These are phyloP conservation scores for Cercopithecus neglectus DNA, from an alignment of 2,797 vertebrate genomes.

Conservation along the genomic window DNA sequence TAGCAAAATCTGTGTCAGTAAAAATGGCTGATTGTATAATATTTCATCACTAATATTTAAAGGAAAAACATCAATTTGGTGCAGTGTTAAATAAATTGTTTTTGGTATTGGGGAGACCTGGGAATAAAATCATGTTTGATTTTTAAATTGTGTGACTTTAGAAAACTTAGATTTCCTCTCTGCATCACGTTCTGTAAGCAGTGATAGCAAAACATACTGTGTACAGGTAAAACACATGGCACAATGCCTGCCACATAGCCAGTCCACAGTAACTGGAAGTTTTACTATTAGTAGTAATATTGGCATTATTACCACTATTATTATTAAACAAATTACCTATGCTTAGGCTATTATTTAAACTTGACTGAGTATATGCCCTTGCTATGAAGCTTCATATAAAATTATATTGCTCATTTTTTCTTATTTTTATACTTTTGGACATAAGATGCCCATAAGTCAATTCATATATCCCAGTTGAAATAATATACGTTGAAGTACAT, in stretches of 20 bases:
- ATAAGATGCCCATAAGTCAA: background rate
- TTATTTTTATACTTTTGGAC: background rate
- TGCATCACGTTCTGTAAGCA: background rate
- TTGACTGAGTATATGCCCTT: background rate
- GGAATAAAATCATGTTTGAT: background rate
- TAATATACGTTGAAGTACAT: background rate
- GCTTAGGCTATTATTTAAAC: background rate
- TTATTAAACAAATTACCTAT: background rate
- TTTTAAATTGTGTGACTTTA: background rate
- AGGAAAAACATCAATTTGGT: background rate
- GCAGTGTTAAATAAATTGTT: background rate
- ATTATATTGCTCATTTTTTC: background rate
- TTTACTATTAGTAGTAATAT: background rate
- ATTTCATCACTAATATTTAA: background rate
- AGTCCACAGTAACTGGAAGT: background rate
- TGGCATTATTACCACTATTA: background rate
- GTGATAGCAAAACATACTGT: background rate
- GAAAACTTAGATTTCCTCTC: background rate
- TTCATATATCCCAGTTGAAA: background rate
- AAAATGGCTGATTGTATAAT: background rate
- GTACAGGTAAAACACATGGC: background rate
- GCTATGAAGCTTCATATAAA: background rate
- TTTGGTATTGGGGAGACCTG: background rate
- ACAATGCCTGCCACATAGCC: background rate
- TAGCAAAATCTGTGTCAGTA: background rate